Conservation (phyloP, 2,797 vertebrate genomes). For the Anguilla marmorata region DNA sequence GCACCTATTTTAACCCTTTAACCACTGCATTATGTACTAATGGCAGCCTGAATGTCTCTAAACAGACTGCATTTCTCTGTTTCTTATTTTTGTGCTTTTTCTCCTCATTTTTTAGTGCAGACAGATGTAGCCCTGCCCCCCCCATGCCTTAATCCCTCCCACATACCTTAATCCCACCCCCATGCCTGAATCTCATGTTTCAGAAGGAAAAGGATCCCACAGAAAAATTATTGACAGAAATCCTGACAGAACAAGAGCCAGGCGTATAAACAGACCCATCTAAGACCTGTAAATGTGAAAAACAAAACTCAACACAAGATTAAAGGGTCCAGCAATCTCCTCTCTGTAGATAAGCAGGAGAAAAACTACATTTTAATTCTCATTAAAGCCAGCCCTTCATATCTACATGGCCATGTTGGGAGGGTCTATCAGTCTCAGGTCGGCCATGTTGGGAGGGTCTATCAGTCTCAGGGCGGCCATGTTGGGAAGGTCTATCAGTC, state of each 20-base stretch:
- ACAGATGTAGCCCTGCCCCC: background rate
- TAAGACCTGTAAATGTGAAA: background rate
- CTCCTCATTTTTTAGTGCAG: background rate
- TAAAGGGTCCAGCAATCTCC: background rate
- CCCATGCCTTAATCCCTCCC: background rate
- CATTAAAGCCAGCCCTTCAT: constrained; percentile 62
- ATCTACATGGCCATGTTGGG: constrained; percentile 52
- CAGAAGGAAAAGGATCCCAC: background rate
- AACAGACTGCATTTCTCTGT: background rate
- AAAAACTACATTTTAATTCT: background rate
- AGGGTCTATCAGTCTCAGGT: background rate
- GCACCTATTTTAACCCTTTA: background rate
- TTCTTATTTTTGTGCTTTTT: background rate
- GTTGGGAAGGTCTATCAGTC: background rate
- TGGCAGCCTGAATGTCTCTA: background rate
- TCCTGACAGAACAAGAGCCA: background rate
- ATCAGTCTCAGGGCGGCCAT: background rate
- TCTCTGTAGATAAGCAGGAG: background rate
- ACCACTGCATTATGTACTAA: background rate
- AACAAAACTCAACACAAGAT: background rate
- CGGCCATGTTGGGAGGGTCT: background rate
- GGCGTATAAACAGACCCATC: background rate
- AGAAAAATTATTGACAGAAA: background rate
- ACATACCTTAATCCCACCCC: background rate
- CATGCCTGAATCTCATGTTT: background rate